Base-by-base conservation (phyloP, 2,888 invertebrate species). In the Cylloceria caligata region DNA sequence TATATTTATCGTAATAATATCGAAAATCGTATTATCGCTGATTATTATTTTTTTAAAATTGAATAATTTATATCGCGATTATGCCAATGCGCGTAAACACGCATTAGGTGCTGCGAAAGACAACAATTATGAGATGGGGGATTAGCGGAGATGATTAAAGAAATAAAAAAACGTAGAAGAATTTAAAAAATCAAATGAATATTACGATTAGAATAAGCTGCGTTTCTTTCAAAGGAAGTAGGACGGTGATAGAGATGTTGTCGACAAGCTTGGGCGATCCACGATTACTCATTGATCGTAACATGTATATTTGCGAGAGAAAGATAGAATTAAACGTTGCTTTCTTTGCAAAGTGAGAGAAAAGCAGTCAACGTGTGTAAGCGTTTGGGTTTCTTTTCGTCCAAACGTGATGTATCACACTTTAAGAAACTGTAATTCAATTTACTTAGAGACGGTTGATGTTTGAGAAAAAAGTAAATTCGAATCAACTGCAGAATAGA, bases 201-300 rank as follows among this genome's bases (percentile, higher is more conserved):
- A 62, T 47, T 62, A 36, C 30, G n/a, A n/a, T n/a, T 30, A 60
- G 47, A 67, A 67, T 60, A 2, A 30, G 42, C 34, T 19, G 24
- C 55, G 49, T 74, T 80, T 74, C 80, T 74, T 80, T 45, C 42
- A 74, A 74, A 80, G 69, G 45, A 80, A 73, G 67, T 24, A 39
- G 52, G 24, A 45, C 64, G 52, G 71, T 24, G 36, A 47, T 55
- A 13, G 7, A 36, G 24, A 57, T 24, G 55, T 39, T 68, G 34
- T 24, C 24, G 36, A 67, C 24, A 27, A 57, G 47, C 27, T 49
- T 16, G 47, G 19, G 52, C 19, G 30, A 64, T 21, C 24, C 64
- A 27, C 34, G 47, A 19, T 78, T 45, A 62, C 42, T 21, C 73
- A 55, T 36, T 74, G 68, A 62, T 21, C 52, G n/a, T n/a, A n/a